Base-by-base conservation (phyloP, 1,140 invertebrate genomes). In the Scylla paramamosain region DNA sequence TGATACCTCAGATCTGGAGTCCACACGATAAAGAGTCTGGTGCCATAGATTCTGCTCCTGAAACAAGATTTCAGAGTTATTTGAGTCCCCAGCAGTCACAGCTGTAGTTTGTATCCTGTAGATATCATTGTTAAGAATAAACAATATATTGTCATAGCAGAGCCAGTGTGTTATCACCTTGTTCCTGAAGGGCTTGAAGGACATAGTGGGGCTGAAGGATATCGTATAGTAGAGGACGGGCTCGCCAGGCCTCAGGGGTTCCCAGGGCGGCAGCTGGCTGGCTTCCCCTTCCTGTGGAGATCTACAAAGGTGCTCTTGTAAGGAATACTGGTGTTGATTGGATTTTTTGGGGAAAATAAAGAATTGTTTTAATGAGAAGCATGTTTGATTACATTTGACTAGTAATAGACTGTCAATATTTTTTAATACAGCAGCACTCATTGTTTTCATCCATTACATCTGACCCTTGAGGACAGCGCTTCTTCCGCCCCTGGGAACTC, bases 1-100 rank as follows among this genome's bases (percentile, higher is more conserved):
- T 3, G 86, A 48, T 4, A 48, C 14, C 31, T 20, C 31, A 2
- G 86, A 48, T 10, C 7, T 29, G 16, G n/a, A 59, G 39, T 94
- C 88, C 39, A 94, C 48, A 16, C 48, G 29, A 16, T n/a, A 20
- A 2, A 94, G 28, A 29, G 94, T 87, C 29, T 91, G 89, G 46
- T 59, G 86, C 94, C 94, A 94, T n/a, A 94, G 86, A 25, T 91
- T 92, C 4, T 48, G 52, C 31, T 90, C 86, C 94, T 90, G 86
- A 3, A 29, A n/a, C 7, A 3, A 67, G 8, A 67, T 25, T 4
- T 77, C 20, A 20, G 20, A 8, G 52, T 59, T 59, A 59, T 12
- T 12, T 59, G 52, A 59, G 52, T 12, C 52, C 52, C 10, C 52
- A 59, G 52, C 52, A 59, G 16, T 59, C 3, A 59, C 16, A 59